Evolutionary conservation across 1,140 invertebrate genomes (phyloP), one percentile per base, ranked within the genome.

Genomic region (Chironomus striatipennis): DNA sequence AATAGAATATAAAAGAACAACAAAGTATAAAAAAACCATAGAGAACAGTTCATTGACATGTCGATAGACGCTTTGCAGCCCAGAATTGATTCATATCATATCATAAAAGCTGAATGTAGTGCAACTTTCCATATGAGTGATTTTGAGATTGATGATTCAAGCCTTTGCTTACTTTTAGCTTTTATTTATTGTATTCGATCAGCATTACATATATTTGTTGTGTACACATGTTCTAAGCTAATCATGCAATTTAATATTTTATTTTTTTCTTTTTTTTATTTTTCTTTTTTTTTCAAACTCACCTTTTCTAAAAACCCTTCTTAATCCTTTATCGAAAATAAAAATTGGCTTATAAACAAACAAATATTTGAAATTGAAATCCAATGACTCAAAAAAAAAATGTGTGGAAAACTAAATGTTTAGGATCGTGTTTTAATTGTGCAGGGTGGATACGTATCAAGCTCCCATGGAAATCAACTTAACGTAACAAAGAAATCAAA

Each of bases 401-500:
- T n/a, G n/a, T 70, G 10, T 70, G 65, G 18, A 20, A 20, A 9
- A 70, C 9, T 18, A 18, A 70, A 18, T 70, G 65, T 57, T 57
- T 79, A 87, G 86, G 86, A 87, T 84, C 86, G 86, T 78, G 85
- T 85, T 77, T 81, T 86, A 76, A 83, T 87, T 81, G 86, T 87
- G 75, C 86, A 87, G 85, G 86, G 86, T 76, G 86, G 86, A 73
- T 87, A 87, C 80, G 86, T 87, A 76, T 83, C 84, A 72, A 85
- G 83, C 43, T 84, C 85, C 75, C 83, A 80, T 42, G 81, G 79
- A 57, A 82, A 85, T 75, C 83, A 84, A 76, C 81, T 90, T 76
- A 88, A 85, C 67, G 86, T 89, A n/a, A 85, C 83, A 79, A 87
- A 88, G 84, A 87, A 88, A 78, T 85, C 87, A 42, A 93, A 93